Evolutionary conservation across 37 sponge, comb jelly and placozoan species (phyloP), one percentile per base, ranked within the genome.

Genomic region (Halisarca cf. caerulea): DNA sequence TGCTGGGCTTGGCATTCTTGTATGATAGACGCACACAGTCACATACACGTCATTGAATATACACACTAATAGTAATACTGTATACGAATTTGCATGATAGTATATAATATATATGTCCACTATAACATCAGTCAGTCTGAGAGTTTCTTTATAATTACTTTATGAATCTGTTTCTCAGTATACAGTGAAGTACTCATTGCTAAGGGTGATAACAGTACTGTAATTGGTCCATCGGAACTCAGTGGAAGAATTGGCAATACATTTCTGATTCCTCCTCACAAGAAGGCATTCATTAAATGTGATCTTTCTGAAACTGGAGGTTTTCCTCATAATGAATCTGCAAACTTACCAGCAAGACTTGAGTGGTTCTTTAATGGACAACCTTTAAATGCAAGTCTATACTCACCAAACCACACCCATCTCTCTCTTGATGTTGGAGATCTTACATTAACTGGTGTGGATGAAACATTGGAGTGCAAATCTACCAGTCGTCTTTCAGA

Each of bases 201-300:
- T 44, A 74, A 74, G 25, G 77, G 77, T 74, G 25, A 5, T 74
- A 24, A 37, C 39, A 74, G 0, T 17, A 40, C 15, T 33, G n/a
- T n/a, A n/a, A 74, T 74, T 41, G 77, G 77, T 25, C 77, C 77
- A 40, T 42, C 2, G 2, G 77, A 41, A 43, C 5, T n/a, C 21
- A 74, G 0, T 18, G 77, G 77, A 44, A 74, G 18, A 20, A 40
- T 74, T 41, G 77, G 77, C 41, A 37, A 74, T 25, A 74, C 17
- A 25, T 74, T 74, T 40, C 21, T 44, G 32, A n/a, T 74, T 23
- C 45, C 42, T 9, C 7, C 9, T 4, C 44, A 44, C 15, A 74
- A 41, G 44, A 32, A 44, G 36, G 77, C 77, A 4, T 74, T 41
- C 44, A 74, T 74, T 41, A 74, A 74, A 42, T 74, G 77, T 41